A percentile compares a stretch with the other conserved stretches of the same genome.
Evolutionary conservation across 2,888 invertebrate genomes (phyloP).

Genomic region (Aphodius granarius): DNA sequence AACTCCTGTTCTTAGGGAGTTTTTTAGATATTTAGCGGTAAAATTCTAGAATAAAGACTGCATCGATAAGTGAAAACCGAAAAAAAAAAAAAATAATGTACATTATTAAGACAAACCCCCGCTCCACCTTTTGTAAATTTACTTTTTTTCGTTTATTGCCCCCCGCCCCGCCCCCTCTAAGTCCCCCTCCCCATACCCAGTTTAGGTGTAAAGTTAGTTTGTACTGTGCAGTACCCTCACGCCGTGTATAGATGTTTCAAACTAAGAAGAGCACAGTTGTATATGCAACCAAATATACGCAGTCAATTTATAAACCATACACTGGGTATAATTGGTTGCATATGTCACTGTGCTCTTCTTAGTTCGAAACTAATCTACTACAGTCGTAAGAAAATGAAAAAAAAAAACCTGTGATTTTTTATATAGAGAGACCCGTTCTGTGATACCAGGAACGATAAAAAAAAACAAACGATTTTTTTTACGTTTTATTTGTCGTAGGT

Average conservation of each 20-base stretch:
- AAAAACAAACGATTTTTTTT: constrained; percentile 21
- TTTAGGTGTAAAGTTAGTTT: constrained; percentile 44
- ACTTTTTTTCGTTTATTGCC: neutral
- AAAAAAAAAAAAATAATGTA: constrained; percentile 13
- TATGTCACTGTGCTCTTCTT: no score
- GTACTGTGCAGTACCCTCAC: constrained; percentile 51
- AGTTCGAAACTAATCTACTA: no score
- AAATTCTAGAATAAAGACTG: constrained; percentile 53
- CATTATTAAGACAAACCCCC: constrained; percentile 19
- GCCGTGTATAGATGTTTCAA: no score
- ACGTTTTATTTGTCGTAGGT: neutral
- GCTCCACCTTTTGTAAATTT: constrained; percentile 21
- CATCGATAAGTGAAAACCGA: constrained; percentile 50
- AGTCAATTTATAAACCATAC: no score
- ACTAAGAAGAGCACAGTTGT: no score
- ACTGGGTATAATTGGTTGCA: no score
- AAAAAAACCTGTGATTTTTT: constrained; percentile 32
- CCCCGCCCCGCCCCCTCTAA: neutral
- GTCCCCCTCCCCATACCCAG: neutral
- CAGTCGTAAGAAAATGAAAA: neutral
- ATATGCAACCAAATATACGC: no score
- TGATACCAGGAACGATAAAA: constrained; percentile 34
- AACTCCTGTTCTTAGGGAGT: constrained; percentile 26
- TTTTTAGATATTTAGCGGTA: constrained; percentile 51
- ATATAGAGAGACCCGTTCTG: constrained; percentile 35